A percentile compares a stretch with the other conserved stretches of the same genome.
Evolutionary conservation across 2,797 vertebrate species (phyloP).

Genomic region (Leuciscus waleckii): DNA sequence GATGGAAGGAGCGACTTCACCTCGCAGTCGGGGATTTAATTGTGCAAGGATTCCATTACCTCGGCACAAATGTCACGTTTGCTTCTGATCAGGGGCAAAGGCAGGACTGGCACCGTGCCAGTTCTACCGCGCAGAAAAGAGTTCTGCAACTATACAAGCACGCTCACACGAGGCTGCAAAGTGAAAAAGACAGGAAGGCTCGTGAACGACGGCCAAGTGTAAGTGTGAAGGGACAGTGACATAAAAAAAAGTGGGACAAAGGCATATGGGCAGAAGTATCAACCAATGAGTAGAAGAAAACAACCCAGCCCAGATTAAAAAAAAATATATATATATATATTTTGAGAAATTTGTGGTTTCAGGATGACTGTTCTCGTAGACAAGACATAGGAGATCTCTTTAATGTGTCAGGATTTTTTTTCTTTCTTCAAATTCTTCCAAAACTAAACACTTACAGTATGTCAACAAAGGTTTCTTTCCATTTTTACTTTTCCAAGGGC

Average conservation of each 20-base stretch:
- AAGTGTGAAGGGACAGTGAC: conserved; percentile 13
- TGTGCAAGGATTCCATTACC: conserved; percentile 94
- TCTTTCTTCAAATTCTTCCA: background rate
- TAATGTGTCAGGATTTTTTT: background rate
- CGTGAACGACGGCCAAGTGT: conserved; percentile 21
- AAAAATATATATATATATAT: background rate
- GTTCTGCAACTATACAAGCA: conserved; percentile 65
- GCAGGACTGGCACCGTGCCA: conserved; percentile 86
- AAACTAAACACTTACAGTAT: background rate
- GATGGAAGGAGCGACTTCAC: conserved; percentile 77
- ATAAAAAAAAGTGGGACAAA: conserved; percentile 41
- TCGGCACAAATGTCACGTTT: conserved; percentile 93
- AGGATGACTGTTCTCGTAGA: background rate
- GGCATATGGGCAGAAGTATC: conserved; percentile 16
- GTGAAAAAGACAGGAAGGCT: conserved; percentile 23
- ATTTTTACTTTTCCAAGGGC: background rate
- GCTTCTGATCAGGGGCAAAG: conserved; percentile 90
- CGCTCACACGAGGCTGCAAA: background rate
- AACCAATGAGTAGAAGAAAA: background rate
- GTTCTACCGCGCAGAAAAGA: conserved; percentile 83
- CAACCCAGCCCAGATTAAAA: background rate
- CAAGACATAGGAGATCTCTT: conserved; percentile 19
- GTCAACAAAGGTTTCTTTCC: background rate
- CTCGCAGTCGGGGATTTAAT: conserved; percentile 88
- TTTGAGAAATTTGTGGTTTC: background rate